Percentiles rank a stretch among this genome's conserved stretches.
phyloP scores from a whole-genome alignment of 35 echinoderm and acorn worm genomes.

The Ptychodera flava region DNA sequence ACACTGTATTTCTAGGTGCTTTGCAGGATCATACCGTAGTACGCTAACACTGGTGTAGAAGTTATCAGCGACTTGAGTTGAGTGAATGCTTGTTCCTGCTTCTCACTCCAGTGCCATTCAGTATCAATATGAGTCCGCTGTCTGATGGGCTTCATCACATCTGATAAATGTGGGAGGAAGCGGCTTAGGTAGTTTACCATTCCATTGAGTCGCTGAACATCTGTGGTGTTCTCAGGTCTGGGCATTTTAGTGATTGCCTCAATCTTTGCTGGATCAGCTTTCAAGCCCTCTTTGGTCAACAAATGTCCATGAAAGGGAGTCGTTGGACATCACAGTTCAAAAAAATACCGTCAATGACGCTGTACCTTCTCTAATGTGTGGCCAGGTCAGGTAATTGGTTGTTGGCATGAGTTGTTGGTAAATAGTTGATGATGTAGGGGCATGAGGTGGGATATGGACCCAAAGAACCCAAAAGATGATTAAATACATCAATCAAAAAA shows the following conservation, averaged over 20 bases:
- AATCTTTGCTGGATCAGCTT: conserved; percentile 20
- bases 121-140: conserved; percentile 5
- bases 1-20: conserved; percentile 20
- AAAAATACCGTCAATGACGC: no score
- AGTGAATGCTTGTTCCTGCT: conserved; percentile 20
- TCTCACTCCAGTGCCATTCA: conserved; percentile 12
- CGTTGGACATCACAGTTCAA: no score
- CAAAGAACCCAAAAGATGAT: no score
- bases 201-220: conserved; percentile 24
- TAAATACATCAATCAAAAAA: no score
- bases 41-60: conserved; percentile 14
- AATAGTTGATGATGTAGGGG: no score
- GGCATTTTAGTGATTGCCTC: conserved; percentile 32
- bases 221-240: conserved; percentile 10
- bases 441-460: no score
- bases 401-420: no score
- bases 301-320: no score
- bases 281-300: no score
- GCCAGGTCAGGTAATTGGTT: no score
- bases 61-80: conserved; percentile 20
- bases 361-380: no score
- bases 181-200: conserved; percentile 36
- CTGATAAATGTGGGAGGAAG: conserved; percentile 15
- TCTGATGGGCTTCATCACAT: neutral
- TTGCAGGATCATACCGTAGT: neutral